Evolutionary conservation across 2,113 vertebrate species (phyloP).

Genomic region (Sylvilagus bachmani): DNA sequence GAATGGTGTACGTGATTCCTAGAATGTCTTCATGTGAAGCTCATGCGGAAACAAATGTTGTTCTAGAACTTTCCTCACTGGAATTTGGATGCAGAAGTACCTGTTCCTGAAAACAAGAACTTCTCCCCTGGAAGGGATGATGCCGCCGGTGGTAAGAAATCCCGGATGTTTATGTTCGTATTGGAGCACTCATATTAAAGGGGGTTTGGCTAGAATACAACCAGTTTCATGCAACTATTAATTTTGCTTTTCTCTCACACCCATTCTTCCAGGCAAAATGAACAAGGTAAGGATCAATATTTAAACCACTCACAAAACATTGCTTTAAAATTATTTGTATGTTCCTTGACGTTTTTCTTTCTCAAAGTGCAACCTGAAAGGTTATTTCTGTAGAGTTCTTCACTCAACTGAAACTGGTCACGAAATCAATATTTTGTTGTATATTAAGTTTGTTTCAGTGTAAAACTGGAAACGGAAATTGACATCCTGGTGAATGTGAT

Average conservation of each 20-base stretch:
- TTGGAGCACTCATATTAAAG: conserved; percentile 6
- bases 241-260: conserved; percentile 71
- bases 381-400: conserved; percentile 46
- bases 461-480: not conserved
- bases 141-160: conserved; percentile 75
- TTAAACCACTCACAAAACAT: conserved; percentile 50
- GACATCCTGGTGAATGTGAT: not conserved
- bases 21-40: conserved; percentile 29
- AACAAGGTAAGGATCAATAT: conserved; percentile 83
- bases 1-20: conserved; percentile 21
- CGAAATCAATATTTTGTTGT: not conserved
- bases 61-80: conserved; percentile 74
- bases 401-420: conserved; percentile 19
- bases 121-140: conserved; percentile 30
- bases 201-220: conserved; percentile 54
- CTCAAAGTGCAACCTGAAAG: conserved; percentile 23
- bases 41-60: conserved; percentile 70
- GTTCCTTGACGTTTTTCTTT: conserved; percentile 29
- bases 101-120: conserved; percentile 66
- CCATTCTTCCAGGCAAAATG: conserved; percentile 79
- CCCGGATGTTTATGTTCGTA: not conserved
- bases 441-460: not conserved
- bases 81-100: conserved; percentile 74
- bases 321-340: not conserved
- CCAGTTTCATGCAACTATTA: conserved; percentile 62